A percentile compares a stretch with the other conserved stretches of the same genome.
Conservation (phyloP, 2,113 vertebrate species). For the Bos indicus region DNA sequence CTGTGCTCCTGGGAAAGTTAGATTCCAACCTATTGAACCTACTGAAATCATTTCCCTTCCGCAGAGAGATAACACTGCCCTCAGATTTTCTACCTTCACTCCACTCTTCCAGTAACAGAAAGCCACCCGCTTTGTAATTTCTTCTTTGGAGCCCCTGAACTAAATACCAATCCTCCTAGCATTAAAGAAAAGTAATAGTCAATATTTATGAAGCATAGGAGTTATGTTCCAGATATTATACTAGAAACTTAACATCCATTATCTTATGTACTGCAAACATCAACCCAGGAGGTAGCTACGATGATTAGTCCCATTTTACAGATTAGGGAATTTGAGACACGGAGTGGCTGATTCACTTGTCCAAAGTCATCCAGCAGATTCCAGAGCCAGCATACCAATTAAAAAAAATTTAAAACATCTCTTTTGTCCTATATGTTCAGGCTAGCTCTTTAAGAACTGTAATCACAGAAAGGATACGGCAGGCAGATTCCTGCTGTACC, state of each 20-base stretch:
- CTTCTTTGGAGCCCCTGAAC: background rate
- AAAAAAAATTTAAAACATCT: background rate
- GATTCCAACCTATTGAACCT: background rate
- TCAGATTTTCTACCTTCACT: background rate
- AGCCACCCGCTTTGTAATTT: background rate
- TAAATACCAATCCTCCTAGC: background rate
- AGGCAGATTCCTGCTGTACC: background rate
- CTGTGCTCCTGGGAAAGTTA: background rate
- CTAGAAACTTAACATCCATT: background rate
- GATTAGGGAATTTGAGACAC: background rate
- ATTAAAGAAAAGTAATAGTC: background rate
- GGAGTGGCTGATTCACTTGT: background rate
- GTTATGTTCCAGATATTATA: background rate
- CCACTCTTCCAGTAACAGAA: background rate
- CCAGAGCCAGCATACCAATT: background rate
- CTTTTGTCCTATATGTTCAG: background rate
- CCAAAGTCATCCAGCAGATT: background rate
- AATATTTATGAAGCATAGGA: background rate
- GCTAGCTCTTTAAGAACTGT: background rate
- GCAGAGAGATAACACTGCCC: background rate
- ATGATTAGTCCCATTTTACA: background rate
- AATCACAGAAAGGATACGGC: background rate
- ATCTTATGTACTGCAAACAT: background rate
- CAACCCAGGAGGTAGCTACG: background rate
- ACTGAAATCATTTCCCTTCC: background rate